Evolutionary conservation across 2,888 invertebrate genomes (phyloP), one percentile per base, ranked within the genome.

Genomic region (Gisinianus flammeolus): DNA sequence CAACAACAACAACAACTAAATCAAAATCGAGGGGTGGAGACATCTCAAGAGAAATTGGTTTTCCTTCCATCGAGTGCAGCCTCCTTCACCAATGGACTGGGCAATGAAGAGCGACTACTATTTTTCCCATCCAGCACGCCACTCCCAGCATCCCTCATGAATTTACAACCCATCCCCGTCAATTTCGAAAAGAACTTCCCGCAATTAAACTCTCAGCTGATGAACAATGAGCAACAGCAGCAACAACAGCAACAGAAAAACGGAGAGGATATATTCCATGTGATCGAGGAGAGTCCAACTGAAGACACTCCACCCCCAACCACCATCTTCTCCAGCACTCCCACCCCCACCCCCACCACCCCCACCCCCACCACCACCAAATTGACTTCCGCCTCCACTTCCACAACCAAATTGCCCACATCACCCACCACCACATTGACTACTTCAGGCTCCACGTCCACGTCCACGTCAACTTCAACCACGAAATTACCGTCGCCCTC

Each of bases 221-320:
- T 3, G 5, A n/a, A 26, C 10, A 26, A 62, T 12, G 62, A 12
- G 6, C 62, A 62, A 44, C 44, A 16, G 16, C 12, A 2, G 16
- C 16, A 19, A 12, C 19, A 12, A 16, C 16, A 12, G 5, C 12
- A 5, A 8, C 5, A 35, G 5, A 8, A 5, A 8, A 35, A 35
- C 12, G 58, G 66, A 81, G 54, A 79, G 80, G 81, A 80, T 22
- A 64, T 77, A 22, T 26, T 77, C 33, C 66, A 56, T 68, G 30
- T 76, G 8, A 54, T 76, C 22, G 78, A 81, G 30, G 78, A 78
- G 1, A 79, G 70, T 69, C 81, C 81, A 16, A 67, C 75, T 22
- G 77, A 22, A 68, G 79, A 71, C 73, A 76, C 30, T 6, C 64
- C 35, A 66, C 22, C 64, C 12, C 35, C 62, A 0, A 56, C 78